These are phyloP conservation scores for Xanthia icteritia DNA, from an alignment of 2,888 invertebrate species.

Conservation along the genomic window DNA sequence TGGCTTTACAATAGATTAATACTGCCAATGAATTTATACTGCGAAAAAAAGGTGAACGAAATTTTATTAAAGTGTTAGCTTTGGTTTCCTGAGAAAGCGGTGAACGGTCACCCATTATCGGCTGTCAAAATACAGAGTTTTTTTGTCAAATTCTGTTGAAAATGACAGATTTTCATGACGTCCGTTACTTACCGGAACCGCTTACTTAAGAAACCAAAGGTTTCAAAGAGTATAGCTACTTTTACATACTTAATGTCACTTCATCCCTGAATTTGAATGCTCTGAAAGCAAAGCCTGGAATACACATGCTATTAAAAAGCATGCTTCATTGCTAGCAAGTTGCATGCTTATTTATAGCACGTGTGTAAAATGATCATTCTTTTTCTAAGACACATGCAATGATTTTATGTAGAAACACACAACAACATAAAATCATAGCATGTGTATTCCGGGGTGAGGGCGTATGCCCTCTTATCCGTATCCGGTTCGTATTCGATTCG, in stretches of 20 bases:
- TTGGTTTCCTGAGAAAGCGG: not conserved
- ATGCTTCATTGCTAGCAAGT: no score
- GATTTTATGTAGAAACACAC: no score
- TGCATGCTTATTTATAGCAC: no score
- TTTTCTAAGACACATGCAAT: no score
- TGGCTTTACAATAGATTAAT: conserved; percentile 23
- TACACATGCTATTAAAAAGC: no score
- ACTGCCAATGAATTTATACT: conserved; percentile 35
- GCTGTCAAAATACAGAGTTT: not conserved
- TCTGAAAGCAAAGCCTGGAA: no score
- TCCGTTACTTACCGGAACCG: no score
- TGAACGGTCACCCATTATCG: no score
- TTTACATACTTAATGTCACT: not conserved
- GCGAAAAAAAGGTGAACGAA: conserved; percentile 11
- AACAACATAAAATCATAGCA: no score
- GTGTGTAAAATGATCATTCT: no score
- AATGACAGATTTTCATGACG: not conserved
- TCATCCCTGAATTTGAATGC: not conserved
- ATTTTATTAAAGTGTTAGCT: not conserved
- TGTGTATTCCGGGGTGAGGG: not conserved
- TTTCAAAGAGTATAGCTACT: not conserved
- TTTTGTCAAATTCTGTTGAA: not conserved
- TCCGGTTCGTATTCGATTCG: no score
- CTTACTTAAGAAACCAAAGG: not conserved
- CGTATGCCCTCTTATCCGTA: no score